A percentile compares a stretch with the other conserved stretches of the same genome.
Conservation (phyloP, 2,797 vertebrate species). For the Sebastes glaucus region DNA sequence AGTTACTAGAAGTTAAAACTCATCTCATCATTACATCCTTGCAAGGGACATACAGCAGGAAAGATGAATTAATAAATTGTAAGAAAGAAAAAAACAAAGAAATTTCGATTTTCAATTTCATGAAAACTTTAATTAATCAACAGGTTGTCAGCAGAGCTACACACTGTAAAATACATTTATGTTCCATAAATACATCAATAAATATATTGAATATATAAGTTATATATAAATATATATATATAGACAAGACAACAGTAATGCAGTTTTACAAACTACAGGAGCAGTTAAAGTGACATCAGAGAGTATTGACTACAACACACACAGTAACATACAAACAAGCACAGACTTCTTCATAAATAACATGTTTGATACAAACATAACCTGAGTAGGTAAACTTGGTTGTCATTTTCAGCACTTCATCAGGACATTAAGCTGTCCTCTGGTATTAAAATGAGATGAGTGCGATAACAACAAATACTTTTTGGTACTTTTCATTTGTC, state of each 20-base stretch:
- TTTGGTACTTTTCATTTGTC: neutral
- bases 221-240: neutral
- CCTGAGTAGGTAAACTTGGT: neutral
- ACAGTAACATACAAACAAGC: neutral
- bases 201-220: slow-evolving; percentile 28
- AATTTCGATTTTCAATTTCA: neutral
- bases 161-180: neutral
- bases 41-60: neutral
- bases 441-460: neutral
- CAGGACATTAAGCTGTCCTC: neutral
- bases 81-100: neutral
- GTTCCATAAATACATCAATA: slow-evolving; percentile 58
- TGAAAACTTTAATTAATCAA: slow-evolving; percentile 1
- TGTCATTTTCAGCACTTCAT: slow-evolving; percentile 5
- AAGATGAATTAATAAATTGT: neutral
- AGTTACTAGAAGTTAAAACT: neutral
- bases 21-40: neutral
- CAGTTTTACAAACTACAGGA: neutral
- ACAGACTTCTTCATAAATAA: slow-evolving; percentile 27
- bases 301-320: neutral
- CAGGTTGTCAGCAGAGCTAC: neutral
- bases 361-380: slow-evolving; percentile 71
- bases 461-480: slow-evolving; percentile 1
- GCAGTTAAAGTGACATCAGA: neutral
- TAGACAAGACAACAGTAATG: neutral